Conservation (phyloP, 2,797 vertebrate species). For the Sebastes baramenuke region DNA sequence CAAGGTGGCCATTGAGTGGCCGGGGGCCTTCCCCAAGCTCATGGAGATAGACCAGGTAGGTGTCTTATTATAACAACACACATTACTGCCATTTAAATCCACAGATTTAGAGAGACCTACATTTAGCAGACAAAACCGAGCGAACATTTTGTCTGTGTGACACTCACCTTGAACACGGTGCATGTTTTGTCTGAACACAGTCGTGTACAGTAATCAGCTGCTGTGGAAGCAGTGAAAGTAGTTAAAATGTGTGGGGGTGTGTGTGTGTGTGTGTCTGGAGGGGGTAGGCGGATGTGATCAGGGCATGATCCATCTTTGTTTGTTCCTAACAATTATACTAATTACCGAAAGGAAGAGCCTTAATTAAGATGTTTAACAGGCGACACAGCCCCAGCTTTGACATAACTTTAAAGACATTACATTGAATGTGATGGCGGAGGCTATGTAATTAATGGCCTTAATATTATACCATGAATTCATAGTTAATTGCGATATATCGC, state of each 20-base stretch:
- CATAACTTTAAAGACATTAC: background rate
- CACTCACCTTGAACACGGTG: background rate
- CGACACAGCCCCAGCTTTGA: background rate
- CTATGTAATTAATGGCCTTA: background rate
- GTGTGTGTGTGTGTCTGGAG: background rate
- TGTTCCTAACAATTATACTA: conserved; percentile 11
- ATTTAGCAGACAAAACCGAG: background rate
- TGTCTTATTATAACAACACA: conserved; percentile 8
- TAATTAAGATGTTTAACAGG: conserved; percentile 28
- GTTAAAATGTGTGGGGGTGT: background rate
- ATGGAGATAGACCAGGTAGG: conserved; percentile 99
- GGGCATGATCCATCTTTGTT: background rate
- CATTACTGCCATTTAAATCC: background rate
- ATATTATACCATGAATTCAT: background rate
- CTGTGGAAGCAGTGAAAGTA: conserved; percentile 19
- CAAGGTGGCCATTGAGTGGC: conserved; percentile 99
- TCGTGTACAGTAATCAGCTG: conserved; percentile 15
- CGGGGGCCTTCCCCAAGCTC: conserved; percentile 94
- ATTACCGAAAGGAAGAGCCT: conserved; percentile 22
- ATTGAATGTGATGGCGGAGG: background rate
- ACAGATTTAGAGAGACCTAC: background rate
- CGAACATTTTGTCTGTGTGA: background rate
- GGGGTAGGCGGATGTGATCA: background rate
- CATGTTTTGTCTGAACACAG: conserved; percentile 19
- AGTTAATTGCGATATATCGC: too few species aligned